phyloP scores from a whole-genome alignment of 2,888 invertebrate species.

The Spodoptera exigua region DNA sequence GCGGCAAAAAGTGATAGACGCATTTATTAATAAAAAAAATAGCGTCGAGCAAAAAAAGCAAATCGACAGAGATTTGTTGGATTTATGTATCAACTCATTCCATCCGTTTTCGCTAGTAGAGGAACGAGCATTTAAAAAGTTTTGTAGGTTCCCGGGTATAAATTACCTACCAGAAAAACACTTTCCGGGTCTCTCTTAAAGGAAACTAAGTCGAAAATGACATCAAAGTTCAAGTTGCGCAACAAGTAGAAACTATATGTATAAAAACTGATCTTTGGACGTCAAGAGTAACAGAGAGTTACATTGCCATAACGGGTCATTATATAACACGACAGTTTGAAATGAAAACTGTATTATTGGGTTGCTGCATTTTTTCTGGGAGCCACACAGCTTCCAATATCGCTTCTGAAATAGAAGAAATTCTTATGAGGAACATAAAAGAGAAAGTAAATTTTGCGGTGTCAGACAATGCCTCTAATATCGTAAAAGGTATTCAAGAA shows the following conservation, averaged over 20 bases:
- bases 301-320: constrained; percentile 27
- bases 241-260: constrained; percentile 24
- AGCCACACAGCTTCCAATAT: constrained; percentile 53
- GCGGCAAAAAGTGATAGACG: constrained; percentile 14
- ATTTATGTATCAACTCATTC: constrained; percentile 7
- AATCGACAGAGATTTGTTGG: constrained; percentile 1
- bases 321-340: constrained; percentile 26
- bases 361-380: constrained; percentile 50
- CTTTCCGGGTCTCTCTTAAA: constrained; percentile 5
- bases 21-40: constrained; percentile 6
- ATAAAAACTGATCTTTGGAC: constrained; percentile 28
- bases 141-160: constrained; percentile 12
- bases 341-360: constrained; percentile 53
- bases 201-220: too few relatives aligned
- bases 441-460: constrained; percentile 58
- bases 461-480: constrained; percentile 60
- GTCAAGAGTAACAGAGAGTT: constrained; percentile 17
- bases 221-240: constrained; percentile 1
- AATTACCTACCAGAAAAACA: constrained; percentile 19
- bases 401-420: constrained; percentile 34
- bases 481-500: constrained; percentile 52
- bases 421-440: constrained; percentile 35
- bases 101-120: constrained; percentile 11
- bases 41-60: constrained; percentile 3
- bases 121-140: constrained; percentile 23